Conservation (phyloP, 1,140 invertebrate species). For the Danaus plexippus region DNA sequence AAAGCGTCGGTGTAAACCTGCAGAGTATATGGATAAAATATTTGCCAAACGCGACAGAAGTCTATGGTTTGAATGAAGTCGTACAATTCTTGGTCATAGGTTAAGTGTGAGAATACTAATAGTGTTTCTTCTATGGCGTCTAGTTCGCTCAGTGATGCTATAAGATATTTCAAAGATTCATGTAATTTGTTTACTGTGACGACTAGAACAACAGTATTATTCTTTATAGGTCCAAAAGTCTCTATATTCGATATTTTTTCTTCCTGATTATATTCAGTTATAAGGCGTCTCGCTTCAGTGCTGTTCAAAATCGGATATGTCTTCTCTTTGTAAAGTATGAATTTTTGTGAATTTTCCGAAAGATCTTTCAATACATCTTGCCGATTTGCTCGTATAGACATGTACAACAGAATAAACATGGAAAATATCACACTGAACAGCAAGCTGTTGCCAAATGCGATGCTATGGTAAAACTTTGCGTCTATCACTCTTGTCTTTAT, state of each 20-base stretch:
- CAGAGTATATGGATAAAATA: conserved; percentile 43
- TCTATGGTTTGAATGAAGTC: conserved; percentile 31
- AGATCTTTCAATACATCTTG: too few relatives aligned
- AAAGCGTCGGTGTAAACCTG: conserved; percentile 33
- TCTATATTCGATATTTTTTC: conserved; percentile 33
- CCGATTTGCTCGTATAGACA: too few relatives aligned
- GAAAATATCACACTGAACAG: too few relatives aligned
- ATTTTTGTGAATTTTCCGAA: conserved; percentile 9
- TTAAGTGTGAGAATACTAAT: conserved; percentile 43
- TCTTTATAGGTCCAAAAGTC: conserved; percentile 25
- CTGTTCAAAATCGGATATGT: conserved; percentile 2
- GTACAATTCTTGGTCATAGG: conserved; percentile 31
- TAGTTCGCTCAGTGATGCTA: conserved; percentile 34
- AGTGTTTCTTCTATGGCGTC: conserved; percentile 32
- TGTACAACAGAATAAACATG: too few relatives aligned
- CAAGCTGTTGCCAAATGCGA: too few relatives aligned
- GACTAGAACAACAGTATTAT: conserved; percentile 29
- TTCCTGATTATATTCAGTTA: conserved; percentile 24
- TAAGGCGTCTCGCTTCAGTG: conserved; percentile 15
- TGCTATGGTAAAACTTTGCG: too few relatives aligned
- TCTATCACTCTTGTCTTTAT: too few relatives aligned
- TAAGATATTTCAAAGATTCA: conserved; percentile 27
- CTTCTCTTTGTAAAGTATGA: conserved; percentile 11
- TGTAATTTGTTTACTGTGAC: conserved; percentile 27
- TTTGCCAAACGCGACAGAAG: conserved; percentile 42